Evolutionary conservation across 2,797 vertebrate species (phyloP).

Genomic region (Caiman crocodilus): DNA sequence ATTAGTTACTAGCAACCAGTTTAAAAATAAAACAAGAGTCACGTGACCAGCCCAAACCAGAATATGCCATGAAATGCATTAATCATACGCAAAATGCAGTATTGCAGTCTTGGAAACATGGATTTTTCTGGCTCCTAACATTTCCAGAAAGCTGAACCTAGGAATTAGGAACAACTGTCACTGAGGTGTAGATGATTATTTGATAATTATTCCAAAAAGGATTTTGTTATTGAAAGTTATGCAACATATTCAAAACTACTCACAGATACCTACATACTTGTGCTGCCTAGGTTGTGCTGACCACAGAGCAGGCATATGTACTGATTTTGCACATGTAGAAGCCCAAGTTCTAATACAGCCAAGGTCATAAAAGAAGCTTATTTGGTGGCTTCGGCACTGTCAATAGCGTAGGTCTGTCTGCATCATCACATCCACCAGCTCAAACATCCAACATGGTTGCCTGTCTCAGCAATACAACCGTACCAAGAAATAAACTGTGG

Average conservation of each 20-base stretch:
- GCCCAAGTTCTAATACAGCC: not conserved
- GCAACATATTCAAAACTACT: accelerated
- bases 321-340: not conserved
- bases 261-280: not conserved
- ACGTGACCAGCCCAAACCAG: not conserved
- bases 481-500: not conserved
- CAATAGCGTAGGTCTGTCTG: not conserved
- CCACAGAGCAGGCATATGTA: not conserved
- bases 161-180: not conserved
- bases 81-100: not conserved
- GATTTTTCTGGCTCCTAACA: not conserved
- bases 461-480: not conserved
- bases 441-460: accelerated
- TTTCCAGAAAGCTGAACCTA: constrained; percentile 1
- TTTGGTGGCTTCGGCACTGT: not conserved
- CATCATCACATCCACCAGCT: not conserved
- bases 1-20: constrained; percentile 34
- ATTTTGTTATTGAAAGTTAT: not conserved
- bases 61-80: not conserved
- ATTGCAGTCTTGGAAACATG: not conserved
- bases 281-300: not conserved
- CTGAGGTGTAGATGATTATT: not conserved
- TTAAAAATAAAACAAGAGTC: not conserved
- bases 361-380: not conserved
- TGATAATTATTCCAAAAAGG: not conserved